Base-by-base conservation (phyloP, 2,113 vertebrate species). In the Otocyon megalotis region DNA sequence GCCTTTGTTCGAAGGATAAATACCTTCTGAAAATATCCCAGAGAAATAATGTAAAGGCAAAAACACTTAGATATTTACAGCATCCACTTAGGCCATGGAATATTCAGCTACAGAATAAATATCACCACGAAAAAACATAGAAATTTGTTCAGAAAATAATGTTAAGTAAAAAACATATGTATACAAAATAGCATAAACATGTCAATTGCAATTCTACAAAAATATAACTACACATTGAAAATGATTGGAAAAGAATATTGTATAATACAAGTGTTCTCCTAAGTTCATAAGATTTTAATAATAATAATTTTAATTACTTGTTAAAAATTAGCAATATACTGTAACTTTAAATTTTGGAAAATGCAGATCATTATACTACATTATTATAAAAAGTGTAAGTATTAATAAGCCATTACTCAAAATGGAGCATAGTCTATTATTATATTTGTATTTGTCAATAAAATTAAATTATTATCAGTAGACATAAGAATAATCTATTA, bases 271-370 rank as follows among this genome's bases (percentile, higher is more conserved):
- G 77, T 83, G 2, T 5, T 14, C 60, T 79, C 35, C 76, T 11
- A 71, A 92, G 35, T 60, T 92, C 72, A 19, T 84, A 84, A 60
- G 9, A 94, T 87, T 89, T 90, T 91, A 96, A 91, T 84, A 93
- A 93, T 12, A 54, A 17, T 79, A 50, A 79, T 30, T 77, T 77
- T 30, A 77, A 53, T 77, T 32, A 19, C 26, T 32, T 50, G 48
- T 77, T 53, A 77, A 77, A 50, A 53, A 7, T 89, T 91, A 77
- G 72, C 26, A 93, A 32, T 60, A 60, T 63, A 67, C 15, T 63
- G 67, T 62, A 58, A 85, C 85, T 89, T 93, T 82, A 77, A 96
- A 96, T 74, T 72, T 67, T 79, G 32, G 20, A 92, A 88, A 94
- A 86, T 50, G 19, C 32, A 90, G 54, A 63, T 80, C 20, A 67